Evolutionary conservation across 2,797 vertebrate species (phyloP), one percentile per base, ranked within the genome.

Genomic region (Epinephelus malabaricus): DNA sequence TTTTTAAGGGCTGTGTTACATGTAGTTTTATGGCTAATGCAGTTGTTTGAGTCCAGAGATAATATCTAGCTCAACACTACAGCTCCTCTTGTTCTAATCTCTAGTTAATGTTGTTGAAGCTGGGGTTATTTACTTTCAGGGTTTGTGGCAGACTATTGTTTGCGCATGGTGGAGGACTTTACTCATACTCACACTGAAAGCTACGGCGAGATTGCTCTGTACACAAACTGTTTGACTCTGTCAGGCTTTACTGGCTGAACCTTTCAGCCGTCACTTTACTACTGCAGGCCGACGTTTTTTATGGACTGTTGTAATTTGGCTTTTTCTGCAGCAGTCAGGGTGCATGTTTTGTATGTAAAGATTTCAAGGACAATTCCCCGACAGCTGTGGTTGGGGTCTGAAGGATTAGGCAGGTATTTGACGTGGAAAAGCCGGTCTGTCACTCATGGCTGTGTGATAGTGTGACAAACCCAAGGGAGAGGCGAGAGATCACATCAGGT

Each of bases 131-230:
- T 95, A 88, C 94, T 92, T 95, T 94, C 66, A 86, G 93, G 93
- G 93, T 89, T 95, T 90, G 92, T 85, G 88, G 82, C 82, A 2
- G 84, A 66, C 84, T 71, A 6, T 71, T 95, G 92, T 95, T 95
- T 96, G 93, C 92, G 79, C 85, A 95, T 94, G 94, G 95, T 69
- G 94, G 92, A 94, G 95, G 90, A 94, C 91, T 94, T 91, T 88
- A 93, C 89, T 89, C 88, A 86, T 59, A 82, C 81, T 91, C 86
- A 75, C 86, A 69, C 84, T 85, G 80, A 85, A 88, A 89, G 84
- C 89, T 85, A 69, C 85, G 86, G 85, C 89, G 90, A 67, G 77
- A 89, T 84, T 69, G 81, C 84, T 90, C 76, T 88, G 92, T 85
- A 92, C 87, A 94, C 89, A 92, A 71, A 80, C 60, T 67, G 76